Evolutionary conservation across 1,140 invertebrate species (phyloP).

Genomic region (Mercenaria mercenaria): DNA sequence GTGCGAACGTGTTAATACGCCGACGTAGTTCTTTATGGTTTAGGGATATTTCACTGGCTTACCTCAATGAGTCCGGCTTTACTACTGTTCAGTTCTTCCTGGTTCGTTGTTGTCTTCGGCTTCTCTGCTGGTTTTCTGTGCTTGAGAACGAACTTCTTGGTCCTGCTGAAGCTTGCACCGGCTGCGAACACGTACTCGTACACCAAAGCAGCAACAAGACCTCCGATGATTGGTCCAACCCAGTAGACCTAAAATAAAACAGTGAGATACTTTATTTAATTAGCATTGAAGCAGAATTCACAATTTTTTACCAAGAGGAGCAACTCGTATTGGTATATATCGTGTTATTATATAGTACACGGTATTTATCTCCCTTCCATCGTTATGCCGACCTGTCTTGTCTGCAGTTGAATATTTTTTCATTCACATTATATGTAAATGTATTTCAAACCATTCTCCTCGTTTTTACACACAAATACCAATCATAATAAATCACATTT

Average conservation of each 20-base stretch:
- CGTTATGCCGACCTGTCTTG: too few relatives aligned
- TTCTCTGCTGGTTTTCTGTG: slow-evolving; percentile 69
- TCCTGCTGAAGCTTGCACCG: slow-evolving; percentile 72
- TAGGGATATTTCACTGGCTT: too few relatives aligned
- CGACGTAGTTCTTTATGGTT: too few relatives aligned
- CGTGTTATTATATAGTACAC: too few relatives aligned
- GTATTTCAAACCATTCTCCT: too few relatives aligned
- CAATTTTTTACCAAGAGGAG: background rate
- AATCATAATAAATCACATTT: background rate
- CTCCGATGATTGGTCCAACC: slow-evolving; percentile 94
- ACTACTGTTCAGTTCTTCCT: slow-evolving; percentile 61
- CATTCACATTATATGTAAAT: too few relatives aligned
- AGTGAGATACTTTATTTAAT: too few relatives aligned
- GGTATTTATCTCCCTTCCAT: too few relatives aligned
- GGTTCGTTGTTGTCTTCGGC: slow-evolving; percentile 6
- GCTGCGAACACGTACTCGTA: slow-evolving; percentile 88
- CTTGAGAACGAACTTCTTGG: slow-evolving; percentile 75
- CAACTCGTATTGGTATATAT: background rate
- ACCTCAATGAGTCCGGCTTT: slow-evolving; percentile 62
- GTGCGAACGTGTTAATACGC: too few relatives aligned
- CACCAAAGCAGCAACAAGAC: slow-evolving; percentile 90
- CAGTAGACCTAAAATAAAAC: slow-evolving; percentile 91
- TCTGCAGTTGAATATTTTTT: too few relatives aligned
- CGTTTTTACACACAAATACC: too few relatives aligned
- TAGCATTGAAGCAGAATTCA: too few relatives aligned